Conservation (phyloP, 1,140 invertebrate genomes). For the Drosophila rufa region DNA sequence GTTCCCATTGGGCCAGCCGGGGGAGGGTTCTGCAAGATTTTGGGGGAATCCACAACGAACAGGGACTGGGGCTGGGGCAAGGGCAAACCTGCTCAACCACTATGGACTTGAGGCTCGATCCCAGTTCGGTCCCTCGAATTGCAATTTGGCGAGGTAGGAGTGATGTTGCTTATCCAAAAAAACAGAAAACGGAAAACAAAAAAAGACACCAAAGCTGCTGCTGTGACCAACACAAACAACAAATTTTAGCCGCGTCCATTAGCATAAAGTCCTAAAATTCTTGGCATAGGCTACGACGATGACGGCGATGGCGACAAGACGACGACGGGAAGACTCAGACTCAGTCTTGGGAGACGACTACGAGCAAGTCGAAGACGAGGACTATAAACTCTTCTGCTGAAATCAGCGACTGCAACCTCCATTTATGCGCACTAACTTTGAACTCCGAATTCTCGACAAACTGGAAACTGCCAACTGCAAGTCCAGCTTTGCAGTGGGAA, state of each 20-base stretch:
- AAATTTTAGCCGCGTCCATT: constrained; percentile 67
- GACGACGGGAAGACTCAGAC: constrained; percentile 23
- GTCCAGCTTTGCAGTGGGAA: constrained; percentile 32
- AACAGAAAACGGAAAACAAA: constrained; percentile 25
- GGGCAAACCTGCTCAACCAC: constrained; percentile 58
- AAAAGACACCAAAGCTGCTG: constrained; percentile 30
- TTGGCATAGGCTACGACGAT: constrained; percentile 50
- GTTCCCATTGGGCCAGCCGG: constrained; percentile 17
- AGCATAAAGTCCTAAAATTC: constrained; percentile 67
- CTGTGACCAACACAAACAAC: constrained; percentile 47
- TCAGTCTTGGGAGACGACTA: constrained; percentile 26
- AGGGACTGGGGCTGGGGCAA: constrained; percentile 25
- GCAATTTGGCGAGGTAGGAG: constrained; percentile 57
- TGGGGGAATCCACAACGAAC: constrained; percentile 17
- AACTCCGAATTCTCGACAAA: constrained; percentile 60
- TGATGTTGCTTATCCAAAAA: constrained; percentile 48
- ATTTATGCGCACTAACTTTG: constrained; percentile 68
- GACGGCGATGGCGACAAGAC: constrained; percentile 56
- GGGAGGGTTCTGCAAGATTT: background rate
- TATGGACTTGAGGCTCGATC: constrained; percentile 9
- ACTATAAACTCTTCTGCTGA: constrained; percentile 54
- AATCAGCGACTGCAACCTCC: constrained; percentile 67
- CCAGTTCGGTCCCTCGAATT: constrained; percentile 20
- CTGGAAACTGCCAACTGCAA: constrained; percentile 54
- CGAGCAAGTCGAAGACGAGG: constrained; percentile 40